These are phyloP conservation scores for Drosophila chauvacae DNA, from an alignment of 1,140 invertebrate species.

Conservation along the genomic window DNA sequence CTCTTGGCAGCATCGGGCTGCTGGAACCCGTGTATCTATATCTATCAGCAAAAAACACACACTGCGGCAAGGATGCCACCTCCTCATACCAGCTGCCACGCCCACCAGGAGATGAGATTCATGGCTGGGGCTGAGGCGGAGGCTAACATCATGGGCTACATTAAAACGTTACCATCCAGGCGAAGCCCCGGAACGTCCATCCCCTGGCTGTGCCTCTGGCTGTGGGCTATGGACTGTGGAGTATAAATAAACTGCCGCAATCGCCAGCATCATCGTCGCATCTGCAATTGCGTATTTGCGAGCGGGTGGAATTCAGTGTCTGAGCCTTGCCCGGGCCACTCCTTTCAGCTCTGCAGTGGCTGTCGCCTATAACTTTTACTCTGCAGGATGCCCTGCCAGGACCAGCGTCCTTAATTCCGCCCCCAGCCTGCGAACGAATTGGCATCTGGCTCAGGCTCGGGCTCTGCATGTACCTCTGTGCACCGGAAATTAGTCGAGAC, in stretches of 20 bases:
- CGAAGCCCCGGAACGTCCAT: slow-evolving; percentile 8
- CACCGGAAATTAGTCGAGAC: slow-evolving; percentile 39
- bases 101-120: slow-evolving; percentile 54
- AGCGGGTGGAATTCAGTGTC: slow-evolving; percentile 39
- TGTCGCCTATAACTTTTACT: slow-evolving; percentile 31
- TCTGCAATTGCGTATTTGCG: slow-evolving; percentile 79
- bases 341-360: slow-evolving; percentile 31
- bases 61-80: slow-evolving; percentile 27
- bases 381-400: slow-evolving; percentile 29
- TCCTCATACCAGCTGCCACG: slow-evolving; percentile 34
- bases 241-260: slow-evolving; percentile 81
- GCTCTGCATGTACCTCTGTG: not conserved
- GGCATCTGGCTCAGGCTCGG: slow-evolving; percentile 26
- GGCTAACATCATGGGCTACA: slow-evolving; percentile 65
- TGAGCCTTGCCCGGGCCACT: slow-evolving; percentile 28
- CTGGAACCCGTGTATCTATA: slow-evolving; percentile 39
- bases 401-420: slow-evolving; percentile 24
- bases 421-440: slow-evolving; percentile 16
- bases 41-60: slow-evolving; percentile 43
- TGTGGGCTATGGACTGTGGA: slow-evolving; percentile 20
- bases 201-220: slow-evolving; percentile 19
- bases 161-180: slow-evolving; percentile 74
- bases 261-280: slow-evolving; percentile 78
- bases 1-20: slow-evolving; percentile 71
- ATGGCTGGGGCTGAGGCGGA: slow-evolving; percentile 22